A percentile compares a stretch with the other conserved stretches of the same genome.
Evolutionary conservation across 2,113 vertebrate species (phyloP).

Genomic region (Malurus alboscapulatus): DNA sequence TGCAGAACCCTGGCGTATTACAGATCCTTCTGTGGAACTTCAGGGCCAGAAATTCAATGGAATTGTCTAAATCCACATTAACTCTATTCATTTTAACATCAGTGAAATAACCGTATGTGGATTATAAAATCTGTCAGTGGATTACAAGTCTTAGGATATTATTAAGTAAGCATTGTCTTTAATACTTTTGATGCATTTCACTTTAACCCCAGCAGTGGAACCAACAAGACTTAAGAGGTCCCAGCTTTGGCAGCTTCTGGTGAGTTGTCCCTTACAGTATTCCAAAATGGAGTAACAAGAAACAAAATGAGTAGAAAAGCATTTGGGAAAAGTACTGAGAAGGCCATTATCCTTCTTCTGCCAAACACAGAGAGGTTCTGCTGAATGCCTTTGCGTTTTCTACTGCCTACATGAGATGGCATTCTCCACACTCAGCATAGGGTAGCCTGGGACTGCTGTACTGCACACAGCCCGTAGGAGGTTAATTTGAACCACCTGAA

Average conservation of each 20-base stretch:
- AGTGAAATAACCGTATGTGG: rapidly evolving
- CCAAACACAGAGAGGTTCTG: rapidly evolving
- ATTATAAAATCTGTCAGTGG: background rate
- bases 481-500: background rate
- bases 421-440: rapidly evolving
- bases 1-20: background rate
- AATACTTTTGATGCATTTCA: background rate
- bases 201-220: background rate
- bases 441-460: background rate
- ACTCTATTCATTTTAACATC: background rate
- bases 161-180: background rate
- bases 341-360: background rate
- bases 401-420: rapidly evolving
- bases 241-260: background rate
- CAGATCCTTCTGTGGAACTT: background rate
- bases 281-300: background rate
- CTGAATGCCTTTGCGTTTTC: rapidly evolving
- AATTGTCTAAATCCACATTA: background rate
- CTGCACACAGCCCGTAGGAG: too few species aligned
- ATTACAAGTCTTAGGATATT: background rate
- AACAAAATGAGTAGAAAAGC: background rate
- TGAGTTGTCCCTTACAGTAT: background rate
- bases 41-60: background rate
- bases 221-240: background rate
- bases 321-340: background rate